phyloP scores from a whole-genome alignment of 2,113 vertebrate species.

The Pionites leucogaster region DNA sequence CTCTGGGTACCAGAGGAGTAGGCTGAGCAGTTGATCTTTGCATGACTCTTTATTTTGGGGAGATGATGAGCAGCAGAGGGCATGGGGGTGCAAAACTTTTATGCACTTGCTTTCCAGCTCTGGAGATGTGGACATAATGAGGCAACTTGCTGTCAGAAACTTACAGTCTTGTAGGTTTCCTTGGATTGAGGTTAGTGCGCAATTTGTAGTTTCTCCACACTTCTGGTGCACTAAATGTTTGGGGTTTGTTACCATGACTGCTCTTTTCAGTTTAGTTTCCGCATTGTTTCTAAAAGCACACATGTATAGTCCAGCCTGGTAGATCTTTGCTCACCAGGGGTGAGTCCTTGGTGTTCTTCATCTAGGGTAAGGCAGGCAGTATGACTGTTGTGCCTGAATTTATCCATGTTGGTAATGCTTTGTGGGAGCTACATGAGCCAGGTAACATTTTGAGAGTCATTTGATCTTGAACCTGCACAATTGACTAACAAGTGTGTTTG shows the following conservation, averaged over 20 bases:
- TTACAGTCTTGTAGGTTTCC: constrained; percentile 59
- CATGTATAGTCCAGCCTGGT: not conserved
- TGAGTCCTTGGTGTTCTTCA: not conserved
- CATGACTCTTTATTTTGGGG: constrained; percentile 37
- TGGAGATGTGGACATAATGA: constrained; percentile 60
- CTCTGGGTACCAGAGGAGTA: not conserved
- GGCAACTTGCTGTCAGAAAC: constrained; percentile 53
- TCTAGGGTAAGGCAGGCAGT: constrained; percentile 15
- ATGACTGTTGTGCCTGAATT: not conserved
- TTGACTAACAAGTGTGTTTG: constrained; percentile 3
- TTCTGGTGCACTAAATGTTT: constrained; percentile 42
- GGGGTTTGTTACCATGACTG: constrained; percentile 8
- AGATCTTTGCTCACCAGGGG: not conserved
- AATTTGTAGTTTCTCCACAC: constrained; percentile 52
- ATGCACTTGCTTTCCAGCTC: constrained; percentile 64
- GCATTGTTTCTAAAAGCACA: not conserved
- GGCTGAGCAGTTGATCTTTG: constrained; percentile 30
- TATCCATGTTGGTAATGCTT: not conserved
- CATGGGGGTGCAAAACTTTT: constrained; percentile 46
- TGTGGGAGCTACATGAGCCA: not conserved
- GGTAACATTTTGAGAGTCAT: not conserved
- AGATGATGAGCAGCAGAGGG: constrained; percentile 38
- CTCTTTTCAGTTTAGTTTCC: not conserved
- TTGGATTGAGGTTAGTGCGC: constrained; percentile 47
- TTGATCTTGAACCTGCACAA: not conserved